Evolutionary conservation across 2,888 invertebrate species (phyloP), one percentile per base, ranked within the genome.

Genomic region (Lottia gigantea): DNA sequence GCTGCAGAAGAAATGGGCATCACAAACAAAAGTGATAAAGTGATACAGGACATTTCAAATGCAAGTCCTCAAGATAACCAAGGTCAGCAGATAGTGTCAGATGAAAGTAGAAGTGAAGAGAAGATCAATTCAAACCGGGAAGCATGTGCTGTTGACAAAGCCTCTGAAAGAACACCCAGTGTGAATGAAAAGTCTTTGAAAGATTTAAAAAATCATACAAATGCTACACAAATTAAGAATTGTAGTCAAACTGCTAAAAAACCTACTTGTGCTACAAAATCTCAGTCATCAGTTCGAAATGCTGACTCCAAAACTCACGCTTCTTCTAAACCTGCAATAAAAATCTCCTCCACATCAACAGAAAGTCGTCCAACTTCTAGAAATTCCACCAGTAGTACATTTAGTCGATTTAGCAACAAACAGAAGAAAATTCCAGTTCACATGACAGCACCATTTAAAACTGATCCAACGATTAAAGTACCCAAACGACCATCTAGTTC

Each of bases 391-490:
- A 31, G 31, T 19, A 11, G 26, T 16, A 25, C 26, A 16, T 6
- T 16, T 31, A 64, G 40, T 40, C 26, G 19, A 16, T 8, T 40
- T 40, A 11, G 8, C 40, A 40, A 40, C 40, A 67, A 26, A 26
- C 71, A 67, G 25, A 73, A 70, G 46, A 65, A 71, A 49, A 63
- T 73, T 40, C 76, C 79, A 62, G 80, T 78, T 46, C 82, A 82
- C 73, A 70, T 73, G 8, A 79, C 73, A 61, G 84, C 84, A 46
- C 84, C 84, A 23, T 84, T 84, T 67, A 80, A 82, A 72, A 84
- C 82, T 12, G 79, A 81, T 71, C 76, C 80, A 47, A 73, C 70
- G 23, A 55, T 78, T 19, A 61, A 69, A 46, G 71, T 76, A 31
- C 73, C 80, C 14, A 80, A 73, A 62, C 67, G 76, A 16, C 71